Evolutionary conservation across 92 coral and sea anemone genomes (phyloP), one percentile per base, ranked within the genome.

Genomic region (Palythoa grandis): DNA sequence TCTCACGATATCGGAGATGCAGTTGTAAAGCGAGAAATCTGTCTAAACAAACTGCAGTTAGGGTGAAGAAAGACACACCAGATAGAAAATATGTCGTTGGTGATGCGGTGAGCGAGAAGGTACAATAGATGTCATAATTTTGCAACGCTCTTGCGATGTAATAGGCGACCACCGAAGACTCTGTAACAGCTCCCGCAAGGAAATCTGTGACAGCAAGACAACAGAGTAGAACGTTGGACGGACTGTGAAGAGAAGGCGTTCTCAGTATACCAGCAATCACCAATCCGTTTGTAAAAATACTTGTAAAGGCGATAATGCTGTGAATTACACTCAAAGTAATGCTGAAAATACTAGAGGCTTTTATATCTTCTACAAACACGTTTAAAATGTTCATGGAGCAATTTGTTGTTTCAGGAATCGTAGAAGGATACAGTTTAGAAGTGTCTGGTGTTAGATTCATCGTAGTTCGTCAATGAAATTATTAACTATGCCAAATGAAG

Each of bases 371-470:
- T 7, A 77, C 47, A 35, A 14, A 20, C 7, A 53, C 82, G 24
- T 77, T 77, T 25, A 77, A 17, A 25, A 77, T 54, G 50, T 77
- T 67, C 68, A 77, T 29, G 5, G 69, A 77, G 82, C 82, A 77
- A 43, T 77, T 56, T 77, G 82, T 77, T 17, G 0, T 35, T 13
- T 56, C 65, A 12, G 9, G 20, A 48, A n/a, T 4, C 13, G 40
- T 24, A 11, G 38, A 24, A 11, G 23, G 13, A 11, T 29, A 23
- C 20, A 9, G 37, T 0, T 52, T 10, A 4, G 61, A 20, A 24
- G 20, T 20, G 24, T 77, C 54, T 53, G 47, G 3, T 15, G 50
- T 4, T 14, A 53, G 7, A 17, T 29, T 29, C 82, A 77, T 77
- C 15, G 47, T 20, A n/a, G 20, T 48, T 7, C 66, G 10, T 1